Base-by-base conservation (phyloP, 2,797 vertebrate species). In the Heliangelus exortis region DNA sequence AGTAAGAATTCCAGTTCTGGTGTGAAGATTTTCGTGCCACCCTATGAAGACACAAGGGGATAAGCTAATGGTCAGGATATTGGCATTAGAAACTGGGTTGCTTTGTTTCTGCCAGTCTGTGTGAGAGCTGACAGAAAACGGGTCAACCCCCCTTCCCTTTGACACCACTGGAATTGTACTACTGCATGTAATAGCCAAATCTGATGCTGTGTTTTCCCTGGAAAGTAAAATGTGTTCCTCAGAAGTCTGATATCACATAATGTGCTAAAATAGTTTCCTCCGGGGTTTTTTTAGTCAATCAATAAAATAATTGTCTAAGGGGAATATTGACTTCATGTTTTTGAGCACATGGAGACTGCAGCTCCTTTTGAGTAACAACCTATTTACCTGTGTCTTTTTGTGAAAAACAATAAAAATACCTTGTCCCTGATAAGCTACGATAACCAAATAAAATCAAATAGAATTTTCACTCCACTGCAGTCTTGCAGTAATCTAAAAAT, bases 21-120 rank as follows among this genome's bases (percentile, higher is more conserved):
- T 7, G 1, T 36, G 17, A 84, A 57, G 41, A 73, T 43, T 31
- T 81, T 33, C 63, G 31, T 58, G 23, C 18, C 48, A 80, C 33
- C 29, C 66, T 43, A 12, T 1, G 5, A 66, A 86, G 39, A 93
- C 26, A 57, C n/a, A 73, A 12, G 3, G 6, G 33, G 36, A 63
- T 53, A 89, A 75, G n/a, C 2, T 67, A 47, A 73, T 17, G 6
- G 53, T 77, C 17, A 36, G 47, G 25, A 19, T 54, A 76, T 36
- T 4, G 7, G 26, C 53, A 34, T 61, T 50, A 43, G 12, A 0
- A 0, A 0, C 21, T 84, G 26, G 45, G 71, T 14, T 39, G n/a
- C 29, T 90, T 74, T 85, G 53, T 29, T 61, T 84, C 71, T 87
- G 65, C 28, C 8, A n/a, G 29, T 55, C 82, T 62, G 6, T 55